These are phyloP conservation scores for Margaritifera margaritifera DNA, from an alignment of 2,888 invertebrate species.

Conservation along the genomic window DNA sequence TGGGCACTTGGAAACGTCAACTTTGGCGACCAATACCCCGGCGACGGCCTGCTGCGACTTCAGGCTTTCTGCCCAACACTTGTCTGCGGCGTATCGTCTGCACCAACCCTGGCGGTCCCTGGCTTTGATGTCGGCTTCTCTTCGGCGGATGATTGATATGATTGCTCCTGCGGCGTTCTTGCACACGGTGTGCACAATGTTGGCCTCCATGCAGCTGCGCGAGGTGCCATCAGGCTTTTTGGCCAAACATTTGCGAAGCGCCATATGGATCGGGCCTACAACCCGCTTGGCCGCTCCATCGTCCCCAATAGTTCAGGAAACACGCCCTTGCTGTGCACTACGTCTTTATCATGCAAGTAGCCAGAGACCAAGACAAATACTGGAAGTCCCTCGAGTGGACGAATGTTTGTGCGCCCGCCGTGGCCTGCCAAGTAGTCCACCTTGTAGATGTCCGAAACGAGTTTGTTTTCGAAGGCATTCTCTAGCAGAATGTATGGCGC, in stretches of 20 bases:
- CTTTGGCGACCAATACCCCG: conserved; percentile 5
- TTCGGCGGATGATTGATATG: conserved; percentile 1
- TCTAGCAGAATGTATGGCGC: too few relatives aligned
- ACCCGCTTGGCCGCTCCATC: background rate
- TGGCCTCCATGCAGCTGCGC: conserved; percentile 7
- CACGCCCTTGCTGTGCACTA: conserved; percentile 4
- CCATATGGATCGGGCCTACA: conserved; percentile 1
- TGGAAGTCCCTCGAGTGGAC: conserved; percentile 7
- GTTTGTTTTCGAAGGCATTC: too few relatives aligned
- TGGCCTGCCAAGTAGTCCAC: conserved; percentile 6
- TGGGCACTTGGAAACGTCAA: conserved; percentile 10
- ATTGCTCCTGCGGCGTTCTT: conserved; percentile 3
- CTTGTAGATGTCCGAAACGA: too few relatives aligned
- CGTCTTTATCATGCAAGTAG: conserved; percentile 11
- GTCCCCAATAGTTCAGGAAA: conserved; percentile 11
- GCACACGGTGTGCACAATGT: conserved; percentile 8
- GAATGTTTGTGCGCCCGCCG: conserved; percentile 5
- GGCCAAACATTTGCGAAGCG: conserved; percentile 5
- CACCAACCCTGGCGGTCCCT: background rate
- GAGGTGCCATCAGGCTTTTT: conserved; percentile 5
- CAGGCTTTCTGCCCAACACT: background rate
- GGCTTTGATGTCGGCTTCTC: background rate
- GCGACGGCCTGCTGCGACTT: conserved; percentile 2
- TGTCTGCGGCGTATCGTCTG: background rate
- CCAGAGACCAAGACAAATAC: conserved; percentile 1